Conservation (phyloP, 2,113 vertebrate species). For the Amblyopsis rosae region DNA sequence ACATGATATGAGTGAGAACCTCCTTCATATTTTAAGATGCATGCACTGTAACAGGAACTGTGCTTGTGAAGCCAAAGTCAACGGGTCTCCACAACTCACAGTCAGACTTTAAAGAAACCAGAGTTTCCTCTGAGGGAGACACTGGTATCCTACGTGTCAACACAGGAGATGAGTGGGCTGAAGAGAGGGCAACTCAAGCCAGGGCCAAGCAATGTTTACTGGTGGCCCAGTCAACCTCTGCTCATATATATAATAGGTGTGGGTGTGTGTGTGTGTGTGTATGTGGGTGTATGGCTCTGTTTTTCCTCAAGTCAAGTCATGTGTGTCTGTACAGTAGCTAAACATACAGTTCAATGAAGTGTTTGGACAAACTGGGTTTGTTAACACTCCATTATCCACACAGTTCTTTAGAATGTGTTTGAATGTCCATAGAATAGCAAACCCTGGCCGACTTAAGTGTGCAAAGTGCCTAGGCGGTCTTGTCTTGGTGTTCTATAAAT, state of each 20-base stretch:
- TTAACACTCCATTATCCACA: conserved; percentile 50
- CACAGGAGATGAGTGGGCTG: conserved; percentile 59
- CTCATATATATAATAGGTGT: conserved; percentile 36
- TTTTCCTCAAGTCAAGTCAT: conserved; percentile 62
- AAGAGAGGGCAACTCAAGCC: conserved; percentile 29
- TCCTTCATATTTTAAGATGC: conserved; percentile 48
- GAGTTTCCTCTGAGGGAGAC: conserved; percentile 71
- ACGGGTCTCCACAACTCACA: conserved; percentile 50
- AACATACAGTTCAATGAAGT: background rate
- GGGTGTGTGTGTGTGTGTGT: conserved; percentile 16
- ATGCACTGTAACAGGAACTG: conserved; percentile 48
- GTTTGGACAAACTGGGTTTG: background rate
- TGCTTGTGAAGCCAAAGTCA: conserved; percentile 53
- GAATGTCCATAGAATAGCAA: conserved; percentile 36
- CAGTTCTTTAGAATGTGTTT: conserved; percentile 46
- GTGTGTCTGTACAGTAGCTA: background rate
- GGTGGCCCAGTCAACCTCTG: conserved; percentile 68
- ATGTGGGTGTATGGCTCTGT: conserved; percentile 28
- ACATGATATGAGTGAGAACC: conserved; percentile 34
- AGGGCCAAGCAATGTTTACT: conserved; percentile 41
- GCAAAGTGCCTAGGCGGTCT: conserved; percentile 8
- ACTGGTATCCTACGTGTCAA: conserved; percentile 69
- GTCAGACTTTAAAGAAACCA: conserved; percentile 67
- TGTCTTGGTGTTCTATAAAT: conserved; percentile 12
- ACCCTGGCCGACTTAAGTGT: conserved; percentile 17